Base-by-base conservation (phyloP, 2,113 vertebrate species). In the Myiozetetes cayanensis region DNA sequence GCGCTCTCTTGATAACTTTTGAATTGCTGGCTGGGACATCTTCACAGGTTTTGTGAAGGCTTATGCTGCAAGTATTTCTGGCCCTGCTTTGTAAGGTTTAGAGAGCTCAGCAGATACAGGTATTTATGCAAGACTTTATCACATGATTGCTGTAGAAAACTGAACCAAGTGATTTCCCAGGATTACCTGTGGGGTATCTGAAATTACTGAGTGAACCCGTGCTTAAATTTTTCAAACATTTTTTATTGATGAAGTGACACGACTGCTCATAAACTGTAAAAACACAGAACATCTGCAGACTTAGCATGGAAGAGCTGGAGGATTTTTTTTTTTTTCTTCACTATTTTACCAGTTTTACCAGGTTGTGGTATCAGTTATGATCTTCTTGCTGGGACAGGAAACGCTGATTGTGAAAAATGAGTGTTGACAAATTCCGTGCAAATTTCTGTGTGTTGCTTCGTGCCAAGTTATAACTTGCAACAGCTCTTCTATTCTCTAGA, bases 351-450 rank as follows among this genome's bases (percentile, higher is more conserved):
- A 73, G 28, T 75, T 82, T 70, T 82, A 85, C 81, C 65, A 71
- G 50, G 65, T 25, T 86, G 50, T 79, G 58, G 46, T 74, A 85
- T 93, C 52, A 83, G 49, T 70, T 94, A 73, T 2, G 2, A 80
- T 80, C 59, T 90, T 65, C 71, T 94, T 71, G 50, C 67, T 90
- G 72, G 92, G 79, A 63, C 39, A 86, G 87, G 61, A 90, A 93
- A 85, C 2, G 23, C 55, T 71, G 92, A 61, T 87, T 94, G 67
- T 80, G 82, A 96, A 91, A 94, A 94, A 95, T 9, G 43, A 85
- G 53, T 77, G 63, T 93, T 83, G 93, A 95, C 90, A 95, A 97
- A 94, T 91, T 77, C 85, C 74, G 74, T 55, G 65, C 79, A 96
- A 96, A 96, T 91, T 75, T 90, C 75, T 81, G 47, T 82, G 70